Evolutionary conservation across 23 tunicate species (phyloP).

Genomic region (Halocynthia aurantium): DNA sequence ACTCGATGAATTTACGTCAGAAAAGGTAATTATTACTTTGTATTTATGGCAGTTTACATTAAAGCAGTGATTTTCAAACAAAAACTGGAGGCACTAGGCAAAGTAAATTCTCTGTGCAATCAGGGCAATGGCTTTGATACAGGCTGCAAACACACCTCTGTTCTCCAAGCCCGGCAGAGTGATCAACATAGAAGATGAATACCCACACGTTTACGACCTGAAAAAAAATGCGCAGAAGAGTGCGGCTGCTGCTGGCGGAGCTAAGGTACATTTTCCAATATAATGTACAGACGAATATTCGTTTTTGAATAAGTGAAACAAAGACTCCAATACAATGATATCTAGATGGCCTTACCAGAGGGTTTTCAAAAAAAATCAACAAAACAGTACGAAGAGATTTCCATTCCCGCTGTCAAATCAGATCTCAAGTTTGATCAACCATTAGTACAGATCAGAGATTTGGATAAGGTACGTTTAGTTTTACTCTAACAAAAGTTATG

Average conservation of each 20-base stretch:
- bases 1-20: slow-evolving; percentile 19
- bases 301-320: neutral
- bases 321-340: neutral
- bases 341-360: slow-evolving; percentile 83
- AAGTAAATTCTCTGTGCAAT: neutral
- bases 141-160: slow-evolving; percentile 50
- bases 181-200: slow-evolving; percentile 11
- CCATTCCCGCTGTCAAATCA: slow-evolving; percentile 50
- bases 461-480: slow-evolving; percentile 59
- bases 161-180: slow-evolving; percentile 16
- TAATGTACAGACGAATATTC: neutral
- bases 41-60: neutral
- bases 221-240: slow-evolving; percentile 24
- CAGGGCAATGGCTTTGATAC: slow-evolving; percentile 28
- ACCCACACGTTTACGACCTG: slow-evolving; percentile 62
- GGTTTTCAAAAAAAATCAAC: slow-evolving; percentile 43
- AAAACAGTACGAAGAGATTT: slow-evolving; percentile 64
- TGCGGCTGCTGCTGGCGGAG: slow-evolving; percentile 75
- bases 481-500: neutral
- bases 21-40: slow-evolving; percentile 1
- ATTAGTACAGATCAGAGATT: slow-evolving; percentile 48
- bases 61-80: neutral
- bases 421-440: slow-evolving; percentile 47
- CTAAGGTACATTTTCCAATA: slow-evolving; percentile 19
- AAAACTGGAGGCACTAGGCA: too few species aligned